Evolutionary conservation across 2,113 vertebrate species (phyloP).

Genomic region (Dicaeum eximium): DNA sequence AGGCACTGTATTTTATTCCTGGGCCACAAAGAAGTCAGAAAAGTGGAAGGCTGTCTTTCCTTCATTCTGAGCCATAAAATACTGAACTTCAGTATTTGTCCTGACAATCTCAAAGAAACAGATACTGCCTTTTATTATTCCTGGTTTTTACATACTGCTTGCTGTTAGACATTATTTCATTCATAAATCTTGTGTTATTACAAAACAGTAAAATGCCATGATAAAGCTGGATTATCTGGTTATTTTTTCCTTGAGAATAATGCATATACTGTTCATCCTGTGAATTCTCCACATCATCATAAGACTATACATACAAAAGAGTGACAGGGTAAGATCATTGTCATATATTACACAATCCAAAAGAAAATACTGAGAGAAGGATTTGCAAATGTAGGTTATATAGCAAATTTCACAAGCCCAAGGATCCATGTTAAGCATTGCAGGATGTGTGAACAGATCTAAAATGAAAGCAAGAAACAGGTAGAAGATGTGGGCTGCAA

Average conservation of each 20-base stretch:
- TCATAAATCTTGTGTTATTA: not conserved
- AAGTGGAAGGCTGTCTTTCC: not conserved
- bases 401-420: not conserved
- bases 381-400: not conserved
- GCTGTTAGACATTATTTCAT: not conserved
- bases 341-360: not conserved
- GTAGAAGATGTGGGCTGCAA: not conserved
- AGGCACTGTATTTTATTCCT: not conserved
- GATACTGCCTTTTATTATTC: not conserved
- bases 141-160: not conserved
- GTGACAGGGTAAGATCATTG: not conserved
- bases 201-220: not conserved
- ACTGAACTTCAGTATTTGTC: not conserved
- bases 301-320: not conserved
- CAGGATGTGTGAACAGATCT: not conserved
- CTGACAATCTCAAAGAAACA: not conserved
- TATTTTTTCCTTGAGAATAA: not conserved
- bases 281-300: not conserved
- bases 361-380: not conserved
- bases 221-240: not conserved
- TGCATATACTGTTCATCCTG: not conserved
- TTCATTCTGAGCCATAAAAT: not conserved
- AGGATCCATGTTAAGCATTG: not conserved
- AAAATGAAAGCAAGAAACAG: conserved; percentile 10
- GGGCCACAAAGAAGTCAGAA: not conserved